Percentiles rank a stretch among this genome's conserved stretches.
phyloP scores from a whole-genome alignment of 1,140 invertebrate species.

The Apis laboriosa region DNA sequence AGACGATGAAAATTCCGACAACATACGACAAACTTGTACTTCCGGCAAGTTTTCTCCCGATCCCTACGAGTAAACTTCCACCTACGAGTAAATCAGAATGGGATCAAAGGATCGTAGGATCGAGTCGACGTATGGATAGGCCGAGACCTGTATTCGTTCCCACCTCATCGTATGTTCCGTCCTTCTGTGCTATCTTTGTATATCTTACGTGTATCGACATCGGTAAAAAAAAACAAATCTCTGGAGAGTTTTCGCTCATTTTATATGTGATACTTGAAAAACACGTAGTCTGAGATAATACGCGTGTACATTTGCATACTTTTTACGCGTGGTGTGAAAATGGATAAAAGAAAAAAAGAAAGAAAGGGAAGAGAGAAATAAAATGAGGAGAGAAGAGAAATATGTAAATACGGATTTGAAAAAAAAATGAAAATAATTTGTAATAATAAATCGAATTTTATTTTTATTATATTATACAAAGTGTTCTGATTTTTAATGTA shows the following conservation, averaged over 20 bases:
- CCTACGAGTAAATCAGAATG: slow-evolving; percentile 65
- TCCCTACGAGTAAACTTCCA: slow-evolving; percentile 58
- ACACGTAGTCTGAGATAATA: slow-evolving; percentile 22
- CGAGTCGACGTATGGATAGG: slow-evolving; percentile 66
- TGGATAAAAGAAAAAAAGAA: background rate
- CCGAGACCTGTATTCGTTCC: slow-evolving; percentile 53
- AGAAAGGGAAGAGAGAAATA: background rate
- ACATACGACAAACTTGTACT: slow-evolving; percentile 49
- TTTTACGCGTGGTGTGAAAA: background rate
- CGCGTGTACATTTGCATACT: slow-evolving; percentile 36
- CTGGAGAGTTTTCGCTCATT: slow-evolving; percentile 63
- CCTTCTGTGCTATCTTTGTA: slow-evolving; percentile 12
- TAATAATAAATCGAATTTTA: too few relatives aligned
- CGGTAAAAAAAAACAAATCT: slow-evolving; percentile 59
- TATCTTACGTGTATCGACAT: slow-evolving; percentile 47
- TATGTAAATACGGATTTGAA: too few relatives aligned
- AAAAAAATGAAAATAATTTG: slow-evolving; percentile 34
- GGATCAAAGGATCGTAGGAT: slow-evolving; percentile 72
- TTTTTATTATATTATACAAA: too few relatives aligned
- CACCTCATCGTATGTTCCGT: slow-evolving; percentile 30
- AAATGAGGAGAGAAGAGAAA: background rate
- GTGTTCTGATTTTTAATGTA: too few relatives aligned
- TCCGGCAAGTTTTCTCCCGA: slow-evolving; percentile 39
- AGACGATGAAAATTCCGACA: slow-evolving; percentile 53
- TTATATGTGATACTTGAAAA: slow-evolving; percentile 61